Conservation (phyloP, 1,140 invertebrate species). For the Coptotermes formosanus region DNA sequence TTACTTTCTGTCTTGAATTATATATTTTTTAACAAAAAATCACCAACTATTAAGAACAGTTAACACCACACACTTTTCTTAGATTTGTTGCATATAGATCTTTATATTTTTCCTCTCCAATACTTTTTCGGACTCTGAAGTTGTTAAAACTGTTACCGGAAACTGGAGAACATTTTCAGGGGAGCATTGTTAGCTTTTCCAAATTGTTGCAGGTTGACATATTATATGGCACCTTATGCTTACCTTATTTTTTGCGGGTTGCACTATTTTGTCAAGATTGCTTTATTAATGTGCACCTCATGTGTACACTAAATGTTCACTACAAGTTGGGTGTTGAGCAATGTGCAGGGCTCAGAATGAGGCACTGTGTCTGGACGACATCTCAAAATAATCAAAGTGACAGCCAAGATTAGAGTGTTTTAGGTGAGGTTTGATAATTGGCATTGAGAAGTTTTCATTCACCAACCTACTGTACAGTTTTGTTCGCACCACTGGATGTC, state of each 20-base stretch:
- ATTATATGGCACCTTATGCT: not conserved
- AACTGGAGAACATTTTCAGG: not conserved
- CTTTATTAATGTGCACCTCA: not conserved
- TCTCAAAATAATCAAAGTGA: not conserved
- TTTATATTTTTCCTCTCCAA: conserved; percentile 35
- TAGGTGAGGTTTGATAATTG: not conserved
- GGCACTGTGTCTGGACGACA: not conserved
- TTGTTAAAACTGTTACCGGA: conserved; percentile 28
- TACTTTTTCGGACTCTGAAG: conserved; percentile 34
- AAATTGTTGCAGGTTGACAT: not conserved
- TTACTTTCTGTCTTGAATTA: conserved; percentile 38
- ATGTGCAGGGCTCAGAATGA: not conserved
- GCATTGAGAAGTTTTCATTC: conserved; percentile 1
- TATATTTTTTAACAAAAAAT: conserved; percentile 26
- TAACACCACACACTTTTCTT: conserved; percentile 35
- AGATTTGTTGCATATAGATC: conserved; percentile 46
- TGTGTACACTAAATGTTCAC: conserved; percentile 18
- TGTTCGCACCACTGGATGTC: conserved; percentile 11
- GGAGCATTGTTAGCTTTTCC: not conserved
- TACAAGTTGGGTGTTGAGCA: not conserved
- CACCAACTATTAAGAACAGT: conserved; percentile 18
- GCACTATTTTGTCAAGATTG: not conserved
- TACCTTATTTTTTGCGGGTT: not conserved
- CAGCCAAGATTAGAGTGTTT: not conserved
- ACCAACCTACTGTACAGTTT: not conserved